Conservation (phyloP, 1,140 invertebrate genomes). For the Augochlora pura region DNA sequence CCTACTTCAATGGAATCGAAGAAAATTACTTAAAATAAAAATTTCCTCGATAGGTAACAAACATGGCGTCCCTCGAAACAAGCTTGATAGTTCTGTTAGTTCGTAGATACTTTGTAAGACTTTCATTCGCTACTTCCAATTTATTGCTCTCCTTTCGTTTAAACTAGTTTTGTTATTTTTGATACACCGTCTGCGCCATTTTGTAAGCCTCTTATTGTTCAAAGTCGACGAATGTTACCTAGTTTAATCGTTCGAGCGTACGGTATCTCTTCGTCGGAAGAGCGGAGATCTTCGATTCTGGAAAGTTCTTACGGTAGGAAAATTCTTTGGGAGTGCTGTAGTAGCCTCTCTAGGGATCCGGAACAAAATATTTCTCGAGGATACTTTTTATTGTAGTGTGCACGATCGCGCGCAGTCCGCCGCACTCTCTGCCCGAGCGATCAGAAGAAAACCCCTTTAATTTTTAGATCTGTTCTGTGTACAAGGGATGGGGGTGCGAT, state of each 20-base stretch:
- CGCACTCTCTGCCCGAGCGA: slow-evolving; percentile 26
- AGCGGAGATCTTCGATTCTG: no score
- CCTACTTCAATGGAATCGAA: neutral
- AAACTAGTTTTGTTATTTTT: neutral
- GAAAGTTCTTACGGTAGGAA: neutral
- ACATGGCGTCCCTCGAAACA: no score
- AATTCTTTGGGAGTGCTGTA: neutral
- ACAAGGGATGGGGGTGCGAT: slow-evolving; percentile 56
- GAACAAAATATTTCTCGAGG: slow-evolving; percentile 5
- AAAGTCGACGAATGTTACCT: neutral
- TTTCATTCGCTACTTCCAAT: neutral
- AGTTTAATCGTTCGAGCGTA: no score
- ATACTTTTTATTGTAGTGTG: slow-evolving; percentile 17
- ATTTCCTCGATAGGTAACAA: no score
- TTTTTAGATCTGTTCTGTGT: slow-evolving; percentile 41
- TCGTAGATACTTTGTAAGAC: neutral
- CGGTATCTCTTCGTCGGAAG: no score
- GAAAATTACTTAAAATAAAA: no score
- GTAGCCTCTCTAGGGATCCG: slow-evolving; percentile 7
- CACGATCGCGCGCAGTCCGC: slow-evolving; percentile 13
- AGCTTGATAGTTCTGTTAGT: neutral
- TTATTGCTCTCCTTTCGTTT: neutral
- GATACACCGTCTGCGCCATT: neutral
- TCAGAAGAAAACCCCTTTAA: slow-evolving; percentile 17
- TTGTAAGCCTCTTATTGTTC: neutral